phyloP scores from a whole-genome alignment of 2,888 invertebrate species.

The Hyles lineata region DNA sequence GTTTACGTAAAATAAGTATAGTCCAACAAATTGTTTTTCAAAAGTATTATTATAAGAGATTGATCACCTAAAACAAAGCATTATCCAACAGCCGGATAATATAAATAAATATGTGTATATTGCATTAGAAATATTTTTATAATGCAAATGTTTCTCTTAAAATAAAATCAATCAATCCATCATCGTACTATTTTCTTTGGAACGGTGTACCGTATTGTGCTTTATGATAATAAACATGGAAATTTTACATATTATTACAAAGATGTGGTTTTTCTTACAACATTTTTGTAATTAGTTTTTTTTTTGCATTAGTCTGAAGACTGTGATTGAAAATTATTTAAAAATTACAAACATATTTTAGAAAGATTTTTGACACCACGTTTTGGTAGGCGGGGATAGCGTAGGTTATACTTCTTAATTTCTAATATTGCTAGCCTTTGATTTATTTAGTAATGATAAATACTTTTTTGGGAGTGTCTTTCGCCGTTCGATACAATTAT shows the following conservation, averaged over 20 bases:
- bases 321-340: too few species aligned
- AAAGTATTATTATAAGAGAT: conserved; percentile 19
- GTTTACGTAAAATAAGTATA: conserved; percentile 10
- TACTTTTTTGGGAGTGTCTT: too few species aligned
- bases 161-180: conserved; percentile 19
- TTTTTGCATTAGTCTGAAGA: too few species aligned
- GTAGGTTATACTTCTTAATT: too few species aligned
- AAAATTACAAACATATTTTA: too few species aligned
- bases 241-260: background rate
- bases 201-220: background rate
- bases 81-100: conserved; percentile 21
- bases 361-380: too few species aligned
- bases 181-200: background rate
- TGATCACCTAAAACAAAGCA: conserved; percentile 12
- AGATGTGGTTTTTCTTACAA: too few species aligned
- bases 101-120: conserved; percentile 22
- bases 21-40: conserved; percentile 17
- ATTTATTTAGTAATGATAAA: too few species aligned
- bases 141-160: conserved; percentile 12
- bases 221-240: background rate
- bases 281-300: too few species aligned
- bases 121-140: conserved; percentile 20
- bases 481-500: too few species aligned
- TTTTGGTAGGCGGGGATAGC: too few species aligned
- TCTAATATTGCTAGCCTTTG: too few species aligned